Conservation (phyloP, 2,888 invertebrate genomes). For the Capitulum mitella region DNA sequence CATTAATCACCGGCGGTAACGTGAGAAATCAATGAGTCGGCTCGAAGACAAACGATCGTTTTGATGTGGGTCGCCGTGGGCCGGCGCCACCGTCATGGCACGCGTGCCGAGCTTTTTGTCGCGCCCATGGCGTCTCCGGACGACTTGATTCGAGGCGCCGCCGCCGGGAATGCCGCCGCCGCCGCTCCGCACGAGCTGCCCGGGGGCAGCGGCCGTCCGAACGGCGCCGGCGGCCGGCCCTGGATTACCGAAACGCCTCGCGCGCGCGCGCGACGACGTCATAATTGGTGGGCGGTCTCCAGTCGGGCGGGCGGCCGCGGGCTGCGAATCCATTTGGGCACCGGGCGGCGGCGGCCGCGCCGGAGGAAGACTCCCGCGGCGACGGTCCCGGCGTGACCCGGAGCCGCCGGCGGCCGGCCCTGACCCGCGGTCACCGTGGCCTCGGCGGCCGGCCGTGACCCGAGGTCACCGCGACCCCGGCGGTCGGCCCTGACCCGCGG, state of each 20-base stretch:
- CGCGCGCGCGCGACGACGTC: background rate
- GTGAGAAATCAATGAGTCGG: background rate
- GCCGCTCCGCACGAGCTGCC: background rate
- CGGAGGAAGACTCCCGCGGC: background rate
- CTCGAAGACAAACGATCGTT: background rate
- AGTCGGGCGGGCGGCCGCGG: background rate
- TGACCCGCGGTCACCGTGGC: too few relatives aligned
- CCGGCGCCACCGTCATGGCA: background rate
- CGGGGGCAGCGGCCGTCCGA: background rate
- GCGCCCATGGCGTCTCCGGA: background rate
- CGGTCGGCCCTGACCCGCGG: too few relatives aligned
- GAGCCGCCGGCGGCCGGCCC: background rate
- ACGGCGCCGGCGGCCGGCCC: background rate
- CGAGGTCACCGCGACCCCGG: too few relatives aligned
- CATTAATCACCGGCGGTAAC: background rate
- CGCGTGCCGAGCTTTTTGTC: background rate
- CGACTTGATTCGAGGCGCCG: too few relatives aligned
- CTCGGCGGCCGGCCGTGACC: background rate
- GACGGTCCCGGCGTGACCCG: background rate
- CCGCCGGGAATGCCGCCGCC: too few relatives aligned
- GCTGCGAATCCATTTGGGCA: background rate
- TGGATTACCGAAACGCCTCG: background rate
- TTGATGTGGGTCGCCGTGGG: background rate
- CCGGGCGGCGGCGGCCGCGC: background rate
- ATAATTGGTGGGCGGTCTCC: background rate